Evolutionary conservation across 2,113 vertebrate genomes (phyloP), one percentile per base, ranked within the genome.

Genomic region (Poeciliopsis occidentalis): DNA sequence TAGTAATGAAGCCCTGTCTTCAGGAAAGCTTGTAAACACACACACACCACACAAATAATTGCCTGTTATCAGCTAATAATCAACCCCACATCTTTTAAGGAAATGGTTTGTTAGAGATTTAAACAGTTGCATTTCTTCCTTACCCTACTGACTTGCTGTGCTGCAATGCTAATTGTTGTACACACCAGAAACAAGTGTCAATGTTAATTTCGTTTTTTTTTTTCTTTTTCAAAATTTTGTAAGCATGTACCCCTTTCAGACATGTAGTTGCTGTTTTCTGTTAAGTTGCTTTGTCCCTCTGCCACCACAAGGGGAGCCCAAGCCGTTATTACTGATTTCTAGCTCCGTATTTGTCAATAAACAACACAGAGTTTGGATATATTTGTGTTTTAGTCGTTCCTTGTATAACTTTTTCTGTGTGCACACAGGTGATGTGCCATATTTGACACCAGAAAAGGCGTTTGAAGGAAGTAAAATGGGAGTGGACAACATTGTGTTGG

Each of bases 401-500:
- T 24, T 12, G 30, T 47, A 22, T 12, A 34, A 0, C 12, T 32
- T 67, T 1, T 44, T 30, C 24, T 74, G 0, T 74, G 5, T 63
- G 4, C 75, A 62, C 83, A 44, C 78, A 94, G 94, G 94, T 62
- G 92, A 94, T 34, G 84, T 93, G 29, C 90, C 91, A 0, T 93
- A 94, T 74, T 83, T 94, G 68, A 83, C 22, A 2, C 92, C 84
- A 32, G 94, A 94, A 2, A 80, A 71, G 39, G 78, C 93, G 0
- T 94, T 94, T 79, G 89, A 93, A 84, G 92, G 90, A 77, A 94
- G 92, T 80, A 93, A 94, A 79, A 1, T 72, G 41, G 92, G 91
- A 15, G 93, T 93, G 0, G 88, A 88, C 78, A 92, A 91, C 26
- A 92, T 94, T 22, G 94, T 94, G 37, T 64, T 94, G 82, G 94